Evolutionary conservation across 2,888 invertebrate species (phyloP).

Genomic region (Chloroclystis v-ata): DNA sequence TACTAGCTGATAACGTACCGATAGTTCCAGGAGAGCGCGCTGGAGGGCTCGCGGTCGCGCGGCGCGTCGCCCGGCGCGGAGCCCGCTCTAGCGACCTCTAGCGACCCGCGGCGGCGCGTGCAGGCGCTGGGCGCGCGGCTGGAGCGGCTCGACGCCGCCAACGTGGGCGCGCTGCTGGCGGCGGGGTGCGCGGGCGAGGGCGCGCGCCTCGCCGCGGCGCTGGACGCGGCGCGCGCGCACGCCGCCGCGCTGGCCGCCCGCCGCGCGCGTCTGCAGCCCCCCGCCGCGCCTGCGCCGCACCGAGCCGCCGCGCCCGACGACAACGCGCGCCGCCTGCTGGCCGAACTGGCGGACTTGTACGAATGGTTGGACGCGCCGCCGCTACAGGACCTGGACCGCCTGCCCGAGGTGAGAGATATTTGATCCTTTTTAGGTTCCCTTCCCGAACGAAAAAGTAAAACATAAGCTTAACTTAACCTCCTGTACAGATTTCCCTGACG

Average conservation of each 20-base stretch:
- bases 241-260: conserved; percentile 80
- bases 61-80: conserved; percentile 78
- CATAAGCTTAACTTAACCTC: not conserved
- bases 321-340: conserved; percentile 88
- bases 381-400: conserved; percentile 50
- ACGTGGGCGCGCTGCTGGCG: conserved; percentile 41
- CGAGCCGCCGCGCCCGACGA: conserved; percentile 80
- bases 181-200: conserved; percentile 60
- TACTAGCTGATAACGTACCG: no score
- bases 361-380: conserved; percentile 60
- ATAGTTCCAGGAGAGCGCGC: no score
- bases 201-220: conserved; percentile 69
- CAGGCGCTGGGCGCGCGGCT: conserved; percentile 84
- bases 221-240: conserved; percentile 41
- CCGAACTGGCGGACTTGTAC: conserved; percentile 82
- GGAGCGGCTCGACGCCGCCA: conserved; percentile 83
- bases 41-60: conserved; percentile 82
- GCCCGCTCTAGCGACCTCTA: no score
- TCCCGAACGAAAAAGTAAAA: no score
- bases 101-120: conserved; percentile 63
- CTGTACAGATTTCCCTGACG: conserved; percentile 40
- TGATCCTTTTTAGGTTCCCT: no score
- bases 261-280: conserved; percentile 59
- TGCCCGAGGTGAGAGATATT: conserved; percentile 41
- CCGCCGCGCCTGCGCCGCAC: conserved; percentile 43